These are phyloP conservation scores for Stegastes partitus DNA, from an alignment of 2,113 vertebrate genomes.

Conservation along the genomic window DNA sequence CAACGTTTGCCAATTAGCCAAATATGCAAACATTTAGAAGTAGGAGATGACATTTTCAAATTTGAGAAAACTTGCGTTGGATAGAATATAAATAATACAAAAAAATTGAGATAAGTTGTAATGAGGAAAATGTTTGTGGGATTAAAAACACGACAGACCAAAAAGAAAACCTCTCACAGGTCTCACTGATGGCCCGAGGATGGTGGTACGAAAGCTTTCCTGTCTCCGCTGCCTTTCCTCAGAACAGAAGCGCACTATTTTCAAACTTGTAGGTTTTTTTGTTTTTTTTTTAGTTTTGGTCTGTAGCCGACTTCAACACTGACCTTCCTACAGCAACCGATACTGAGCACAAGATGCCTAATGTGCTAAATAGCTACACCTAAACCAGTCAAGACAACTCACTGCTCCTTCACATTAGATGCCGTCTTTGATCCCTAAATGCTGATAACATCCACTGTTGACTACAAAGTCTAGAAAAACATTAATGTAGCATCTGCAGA, in stretches of 20 bases:
- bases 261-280: not conserved
- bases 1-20: conserved; percentile 74
- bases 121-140: conserved; percentile 33
- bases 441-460: not conserved
- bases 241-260: not conserved
- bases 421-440: not conserved
- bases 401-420: not conserved
- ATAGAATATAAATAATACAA: conserved; percentile 3
- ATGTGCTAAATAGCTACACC: not conserved
- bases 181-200: conserved; percentile 11
- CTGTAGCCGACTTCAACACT: not conserved
- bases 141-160: conserved; percentile 3
- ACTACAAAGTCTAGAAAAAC: not conserved
- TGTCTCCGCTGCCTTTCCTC: not conserved
- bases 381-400: conserved; percentile 3
- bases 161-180: not conserved
- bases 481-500: not conserved
- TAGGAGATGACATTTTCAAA: conserved; percentile 58
- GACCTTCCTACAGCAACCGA: not conserved
- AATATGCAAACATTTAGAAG: conserved; percentile 52
- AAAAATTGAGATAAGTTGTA: not conserved
- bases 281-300: not conserved
- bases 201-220: conserved; percentile 29
- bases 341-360: not conserved
- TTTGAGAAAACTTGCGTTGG: conserved; percentile 43